Evolutionary conservation across 1,140 invertebrate genomes (phyloP).

Genomic region (Cydia splendana): DNA sequence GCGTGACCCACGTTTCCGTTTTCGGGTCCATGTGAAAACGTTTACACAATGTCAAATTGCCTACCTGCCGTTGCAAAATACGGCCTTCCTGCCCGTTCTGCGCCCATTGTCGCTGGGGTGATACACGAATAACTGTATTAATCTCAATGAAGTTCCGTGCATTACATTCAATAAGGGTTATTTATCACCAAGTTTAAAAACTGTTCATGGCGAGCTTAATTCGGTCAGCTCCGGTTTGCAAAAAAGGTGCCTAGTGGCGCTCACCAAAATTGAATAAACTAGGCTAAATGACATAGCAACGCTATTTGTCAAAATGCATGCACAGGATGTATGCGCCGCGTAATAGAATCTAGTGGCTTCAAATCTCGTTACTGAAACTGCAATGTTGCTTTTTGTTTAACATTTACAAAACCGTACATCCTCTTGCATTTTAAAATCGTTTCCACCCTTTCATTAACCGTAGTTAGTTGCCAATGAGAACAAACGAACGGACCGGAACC

Average conservation of each 20-base stretch:
- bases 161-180: background rate
- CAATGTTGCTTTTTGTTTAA: background rate
- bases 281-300: background rate
- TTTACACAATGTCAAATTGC: conserved; percentile 66
- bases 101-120: conserved; percentile 38
- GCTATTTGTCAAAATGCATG: background rate
- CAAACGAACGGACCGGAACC: conserved; percentile 43
- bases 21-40: conserved; percentile 64
- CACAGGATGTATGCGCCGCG: too few relatives aligned
- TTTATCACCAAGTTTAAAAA: background rate
- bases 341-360: background rate
- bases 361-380: background rate
- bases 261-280: background rate
- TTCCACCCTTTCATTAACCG: conserved; percentile 6
- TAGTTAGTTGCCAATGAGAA: conserved; percentile 18
- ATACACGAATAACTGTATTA: conserved; percentile 25
- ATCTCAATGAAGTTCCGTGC: background rate
- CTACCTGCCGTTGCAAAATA: conserved; percentile 59
- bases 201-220: background rate
- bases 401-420: background rate
- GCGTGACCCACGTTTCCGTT: conserved; percentile 66
- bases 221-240: background rate
- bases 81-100: conserved; percentile 44
- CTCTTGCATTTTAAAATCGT: background rate
- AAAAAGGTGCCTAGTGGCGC: background rate